Evolutionary conservation across 2,888 invertebrate species (phyloP), one percentile per base, ranked within the genome.

Genomic region (Eilema caniola): DNA sequence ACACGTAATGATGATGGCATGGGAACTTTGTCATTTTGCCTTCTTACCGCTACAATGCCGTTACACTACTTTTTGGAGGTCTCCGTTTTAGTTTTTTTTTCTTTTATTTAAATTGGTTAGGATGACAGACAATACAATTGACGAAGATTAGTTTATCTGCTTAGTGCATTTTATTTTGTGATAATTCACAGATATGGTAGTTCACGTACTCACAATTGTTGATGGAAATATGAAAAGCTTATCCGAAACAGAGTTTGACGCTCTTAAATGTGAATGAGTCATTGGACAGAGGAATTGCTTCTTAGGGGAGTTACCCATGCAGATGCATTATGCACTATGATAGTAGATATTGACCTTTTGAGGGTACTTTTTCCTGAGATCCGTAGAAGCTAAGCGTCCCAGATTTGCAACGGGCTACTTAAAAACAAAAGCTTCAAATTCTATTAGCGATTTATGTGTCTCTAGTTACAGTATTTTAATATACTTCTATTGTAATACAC

Each of bases 1-100:
- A 93, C 81, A 83, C 69, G 76, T 94, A 94, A 94, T 94, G 93
- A 93, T 93, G 92, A 93, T 93, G 89, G 88, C 90, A 86, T 92
- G 91, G 87, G 90, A 93, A 92, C 90, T 89, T 86, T 88, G 89
- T 88, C 89, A 89, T 90, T 89, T 85, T 81, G 84, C 83, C 78
- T 81, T 80, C 76, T 76, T 80, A 69, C 59, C 31, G 31, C 20
- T 33, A 69, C 69, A 64, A 69, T 69, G 57, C 59, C 68, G 73
- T 75, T 75, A 77, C 73, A 74, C 74, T 80, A 77, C 66, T 77
- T 80, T 73, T 83, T 77, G 67, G 76, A 65, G 47, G 56, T 67
- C 70, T 62, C 41, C 61, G 62, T 71, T 74, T 75, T 67, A 72
- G 57, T 62, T 66, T 71, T 79, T 80, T 33, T 60, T 56, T 70